These are phyloP conservation scores for Brenthis hecate DNA, from an alignment of 2,888 invertebrate species.

Conservation along the genomic window DNA sequence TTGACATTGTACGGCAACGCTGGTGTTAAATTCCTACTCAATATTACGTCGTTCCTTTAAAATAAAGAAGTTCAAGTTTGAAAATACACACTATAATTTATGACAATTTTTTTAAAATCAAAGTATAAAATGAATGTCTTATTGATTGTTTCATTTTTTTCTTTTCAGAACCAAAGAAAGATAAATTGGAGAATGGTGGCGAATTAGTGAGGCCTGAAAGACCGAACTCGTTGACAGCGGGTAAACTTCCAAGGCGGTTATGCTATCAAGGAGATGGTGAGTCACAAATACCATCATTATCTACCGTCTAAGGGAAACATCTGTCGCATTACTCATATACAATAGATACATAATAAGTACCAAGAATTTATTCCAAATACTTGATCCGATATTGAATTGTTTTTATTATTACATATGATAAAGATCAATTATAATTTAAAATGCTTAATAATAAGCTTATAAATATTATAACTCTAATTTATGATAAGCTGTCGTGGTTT, in stretches of 20 bases:
- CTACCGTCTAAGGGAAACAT: constrained; percentile 35
- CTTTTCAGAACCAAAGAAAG: constrained; percentile 94
- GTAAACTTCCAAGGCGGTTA: constrained; percentile 89
- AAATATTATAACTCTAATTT: no score
- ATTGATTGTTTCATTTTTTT: constrained; percentile 25
- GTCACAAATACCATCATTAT: constrained; percentile 36
- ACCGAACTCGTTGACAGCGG: constrained; percentile 90
- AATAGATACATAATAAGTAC: background rate
- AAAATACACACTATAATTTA: background rate
- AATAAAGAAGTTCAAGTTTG: background rate
- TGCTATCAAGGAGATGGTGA: constrained; percentile 91
- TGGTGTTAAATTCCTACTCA: constrained; percentile 40
- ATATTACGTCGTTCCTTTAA: constrained; percentile 11
- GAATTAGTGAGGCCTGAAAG: constrained; percentile 86
- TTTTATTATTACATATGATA: no score
- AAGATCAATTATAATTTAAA: no score
- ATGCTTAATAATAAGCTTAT: no score
- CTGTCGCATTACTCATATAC: constrained; percentile 22
- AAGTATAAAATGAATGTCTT: background rate
- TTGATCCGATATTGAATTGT: no score
- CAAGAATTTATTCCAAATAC: background rate
- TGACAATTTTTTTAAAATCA: background rate
- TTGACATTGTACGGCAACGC: constrained; percentile 47
- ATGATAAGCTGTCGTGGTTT: constrained; percentile 1
- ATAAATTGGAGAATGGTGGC: constrained; percentile 90